Base-by-base conservation (phyloP, 2,888 invertebrate genomes). In the Odontomyia ornata region DNA sequence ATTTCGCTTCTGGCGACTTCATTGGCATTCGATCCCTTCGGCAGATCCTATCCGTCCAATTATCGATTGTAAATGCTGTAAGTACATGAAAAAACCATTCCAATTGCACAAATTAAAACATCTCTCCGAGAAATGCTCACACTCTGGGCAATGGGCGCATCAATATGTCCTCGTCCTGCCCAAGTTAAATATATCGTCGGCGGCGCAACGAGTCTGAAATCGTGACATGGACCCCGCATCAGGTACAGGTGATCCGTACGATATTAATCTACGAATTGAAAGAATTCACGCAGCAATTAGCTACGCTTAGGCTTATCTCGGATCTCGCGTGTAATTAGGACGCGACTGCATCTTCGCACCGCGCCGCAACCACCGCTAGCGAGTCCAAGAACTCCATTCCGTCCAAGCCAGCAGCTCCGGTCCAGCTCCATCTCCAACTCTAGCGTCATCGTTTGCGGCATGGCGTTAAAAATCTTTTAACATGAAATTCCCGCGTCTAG, bases 191-290 rank as follows among this genome's bases (percentile, higher is more conserved):
- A 25, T 25, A 23, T 60, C 23, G 25, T 25, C 25, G 60, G 60
- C 25, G 60, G 25, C 21, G 7, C 13, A 60, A 60, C 25, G 21
- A 60, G 52, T 52, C 15, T 15, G 18, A 52, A 23, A 60, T 60
- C 60, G 60, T 60, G 60, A 60, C 60, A 60, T 60, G 60, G 25
- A 23, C 60, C 5, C 60, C 3, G 23, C 25, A 5, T 60, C 60
- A 23, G n/a, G 52, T 60, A 60, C 60, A 60, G 25, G 60, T 69
- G 46, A 69, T 69, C 69, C 47, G 46, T 46, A 27, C 60, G 73
- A 73, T 73, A 56, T 57, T 25, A 57, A 73, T 73, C 73, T 73
- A 36, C 21, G 73, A 73, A 73, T 57, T 57, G 60, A 57, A 73
- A 57, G 73, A 73, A 43, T 60, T 57, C 36, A 36, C 30, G 23